Percentiles rank a stretch among this genome's conserved stretches.
phyloP scores from a whole-genome alignment of 1,140 invertebrate species.

The Procambarus clarkii region DNA sequence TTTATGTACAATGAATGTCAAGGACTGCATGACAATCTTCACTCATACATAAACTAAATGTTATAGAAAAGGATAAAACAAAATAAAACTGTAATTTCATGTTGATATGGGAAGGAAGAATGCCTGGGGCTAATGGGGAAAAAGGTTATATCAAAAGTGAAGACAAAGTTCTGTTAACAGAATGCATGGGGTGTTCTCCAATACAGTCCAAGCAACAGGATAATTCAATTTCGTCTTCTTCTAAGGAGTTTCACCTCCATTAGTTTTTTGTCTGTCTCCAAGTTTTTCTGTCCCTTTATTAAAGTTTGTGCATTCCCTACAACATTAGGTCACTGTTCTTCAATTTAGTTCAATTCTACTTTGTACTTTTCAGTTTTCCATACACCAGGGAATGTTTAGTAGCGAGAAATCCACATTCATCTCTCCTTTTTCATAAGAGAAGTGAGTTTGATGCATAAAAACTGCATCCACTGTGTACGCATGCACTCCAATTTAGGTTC shows the following conservation, averaged over 20 bases:
- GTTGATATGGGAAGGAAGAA: neutral
- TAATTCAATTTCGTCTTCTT: neutral
- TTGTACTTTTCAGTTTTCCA: neutral
- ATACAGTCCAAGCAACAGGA: constrained; percentile 37
- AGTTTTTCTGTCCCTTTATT: neutral
- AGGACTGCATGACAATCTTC: constrained; percentile 1
- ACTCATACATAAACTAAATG: neutral
- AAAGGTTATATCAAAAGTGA: neutral
- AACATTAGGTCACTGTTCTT: neutral
- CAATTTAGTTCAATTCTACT: neutral
- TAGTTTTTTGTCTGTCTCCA: neutral
- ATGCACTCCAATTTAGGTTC: too few relatives aligned
- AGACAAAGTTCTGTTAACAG: neutral
- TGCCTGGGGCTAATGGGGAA: neutral
- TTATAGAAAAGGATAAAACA: constrained; percentile 4
- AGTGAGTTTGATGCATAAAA: neutral
- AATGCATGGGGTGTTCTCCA: constrained; percentile 4
- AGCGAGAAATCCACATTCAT: neutral
- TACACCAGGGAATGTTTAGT: neutral
- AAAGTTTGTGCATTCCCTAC: neutral
- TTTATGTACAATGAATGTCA: constrained; percentile 2
- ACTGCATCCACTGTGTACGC: too few relatives aligned
- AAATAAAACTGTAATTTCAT: neutral
- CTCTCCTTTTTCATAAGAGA: neutral
- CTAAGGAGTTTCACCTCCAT: neutral